Percentiles rank a stretch among this genome's conserved stretches.
Conservation (phyloP, 2,888 invertebrate genomes). For the Heliconius ethilla region DNA sequence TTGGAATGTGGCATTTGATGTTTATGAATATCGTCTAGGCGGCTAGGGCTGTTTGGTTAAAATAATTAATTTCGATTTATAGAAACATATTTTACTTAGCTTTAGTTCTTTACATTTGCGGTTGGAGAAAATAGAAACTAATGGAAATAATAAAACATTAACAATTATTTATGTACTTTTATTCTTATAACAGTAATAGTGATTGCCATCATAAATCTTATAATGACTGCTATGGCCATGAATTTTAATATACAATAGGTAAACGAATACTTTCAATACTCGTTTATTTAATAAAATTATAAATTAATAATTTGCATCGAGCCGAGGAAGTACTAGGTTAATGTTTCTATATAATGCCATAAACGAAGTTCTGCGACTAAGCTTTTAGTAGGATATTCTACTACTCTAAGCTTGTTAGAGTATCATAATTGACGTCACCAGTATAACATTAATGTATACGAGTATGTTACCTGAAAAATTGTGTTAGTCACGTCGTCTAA, state of each 20-base stretch:
- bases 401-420: not conserved
- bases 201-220: not conserved
- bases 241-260: not conserved
- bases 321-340: not conserved
- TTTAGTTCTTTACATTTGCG: not conserved
- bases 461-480: not conserved
- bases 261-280: not conserved
- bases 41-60: not conserved
- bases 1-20: not conserved
- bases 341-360: not conserved
- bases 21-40: not conserved
- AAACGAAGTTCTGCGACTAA: not conserved
- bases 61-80: too few relatives aligned
- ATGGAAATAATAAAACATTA: not conserved
- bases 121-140: not conserved
- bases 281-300: not conserved
- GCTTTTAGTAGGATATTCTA: conserved; percentile 5
- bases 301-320: not conserved
- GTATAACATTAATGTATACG: not conserved
- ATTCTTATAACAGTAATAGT: not conserved
- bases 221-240: not conserved
- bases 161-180: not conserved
- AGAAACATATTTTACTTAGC: not conserved
- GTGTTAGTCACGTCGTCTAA: too few relatives aligned
- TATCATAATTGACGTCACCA: not conserved